A percentile compares a stretch with the other conserved stretches of the same genome.
phyloP scores from a whole-genome alignment of 2,888 invertebrate genomes.

The Ormyrus rosae region DNA sequence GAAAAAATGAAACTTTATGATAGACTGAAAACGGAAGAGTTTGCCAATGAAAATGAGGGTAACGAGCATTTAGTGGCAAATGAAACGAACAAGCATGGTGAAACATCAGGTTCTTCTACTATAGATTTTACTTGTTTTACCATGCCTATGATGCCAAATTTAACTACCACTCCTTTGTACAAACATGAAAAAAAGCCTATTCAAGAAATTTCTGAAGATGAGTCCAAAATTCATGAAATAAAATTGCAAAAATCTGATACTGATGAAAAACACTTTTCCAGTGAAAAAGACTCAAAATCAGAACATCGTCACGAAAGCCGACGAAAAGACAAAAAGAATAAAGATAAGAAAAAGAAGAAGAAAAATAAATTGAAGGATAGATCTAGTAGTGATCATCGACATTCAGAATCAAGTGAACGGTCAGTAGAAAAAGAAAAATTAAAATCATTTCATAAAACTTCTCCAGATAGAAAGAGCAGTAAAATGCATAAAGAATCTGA shows the following conservation, averaged over 20 bases:
- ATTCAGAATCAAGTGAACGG: conserved; percentile 16
- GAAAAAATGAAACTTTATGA: conserved; percentile 80
- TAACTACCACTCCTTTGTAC: conserved; percentile 3
- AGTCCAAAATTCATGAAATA: neutral
- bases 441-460: conserved; percentile 31
- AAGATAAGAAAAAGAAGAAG: conserved; percentile 44
- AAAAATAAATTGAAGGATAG: conserved; percentile 38
- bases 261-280: conserved; percentile 13
- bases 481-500: conserved; percentile 24
- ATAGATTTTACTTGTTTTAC: conserved; percentile 27
- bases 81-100: neutral
- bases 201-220: neutral
- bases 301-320: conserved; percentile 27
- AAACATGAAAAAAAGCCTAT: conserved; percentile 14
- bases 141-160: conserved; percentile 23
- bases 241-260: no score
- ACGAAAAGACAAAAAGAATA: conserved; percentile 37
- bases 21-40: conserved; percentile 75
- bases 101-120: neutral
- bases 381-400: conserved; percentile 32
- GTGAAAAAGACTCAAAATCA: conserved; percentile 26
- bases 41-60: conserved; percentile 34
- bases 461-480: conserved; percentile 1
- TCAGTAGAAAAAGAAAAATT: conserved; percentile 40
- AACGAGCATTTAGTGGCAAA: conserved; percentile 4